These are phyloP conservation scores for Onychostruthus taczanowskii DNA, from an alignment of 2,113 vertebrate genomes.

Conservation along the genomic window DNA sequence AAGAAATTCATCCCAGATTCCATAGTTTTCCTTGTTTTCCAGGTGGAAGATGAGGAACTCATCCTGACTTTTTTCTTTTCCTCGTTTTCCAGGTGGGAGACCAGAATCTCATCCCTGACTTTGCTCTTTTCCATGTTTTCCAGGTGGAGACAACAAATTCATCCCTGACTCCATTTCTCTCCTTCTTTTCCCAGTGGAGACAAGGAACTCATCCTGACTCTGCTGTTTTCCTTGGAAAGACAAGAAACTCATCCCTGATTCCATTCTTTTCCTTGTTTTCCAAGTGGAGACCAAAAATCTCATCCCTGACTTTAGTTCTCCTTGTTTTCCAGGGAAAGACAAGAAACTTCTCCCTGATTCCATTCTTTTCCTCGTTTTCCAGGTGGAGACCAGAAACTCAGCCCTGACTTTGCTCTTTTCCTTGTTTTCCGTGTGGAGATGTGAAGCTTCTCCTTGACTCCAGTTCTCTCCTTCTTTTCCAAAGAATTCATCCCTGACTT, in stretches of 20 bases:
- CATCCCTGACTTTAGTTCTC: too few relatives aligned
- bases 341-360: neutral
- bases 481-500: too few relatives aligned
- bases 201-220: neutral
- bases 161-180: neutral
- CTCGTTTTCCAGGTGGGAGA: neutral
- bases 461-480: neutral
- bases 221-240: fast-evolving
- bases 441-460: neutral
- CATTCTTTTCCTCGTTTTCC: neutral
- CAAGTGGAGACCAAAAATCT: neutral
- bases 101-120: neutral
- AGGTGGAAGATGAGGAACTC: fast-evolving
- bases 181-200: neutral
- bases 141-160: too few relatives aligned
- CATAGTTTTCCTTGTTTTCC: neutral
- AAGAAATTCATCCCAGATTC: neutral
- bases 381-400: neutral
- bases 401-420: too few relatives aligned
- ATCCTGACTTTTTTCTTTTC: neutral
- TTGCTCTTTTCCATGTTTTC: neutral
- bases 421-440: too few relatives aligned
- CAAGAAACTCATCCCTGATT: neutral
- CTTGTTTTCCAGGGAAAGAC: neutral
- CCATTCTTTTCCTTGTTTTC: too few relatives aligned